A percentile compares a stretch with the other conserved stretches of the same genome.
Evolutionary conservation across 53 echinoderm and acorn worm species (phyloP).

Genomic region (Paracentrotus lividus): DNA sequence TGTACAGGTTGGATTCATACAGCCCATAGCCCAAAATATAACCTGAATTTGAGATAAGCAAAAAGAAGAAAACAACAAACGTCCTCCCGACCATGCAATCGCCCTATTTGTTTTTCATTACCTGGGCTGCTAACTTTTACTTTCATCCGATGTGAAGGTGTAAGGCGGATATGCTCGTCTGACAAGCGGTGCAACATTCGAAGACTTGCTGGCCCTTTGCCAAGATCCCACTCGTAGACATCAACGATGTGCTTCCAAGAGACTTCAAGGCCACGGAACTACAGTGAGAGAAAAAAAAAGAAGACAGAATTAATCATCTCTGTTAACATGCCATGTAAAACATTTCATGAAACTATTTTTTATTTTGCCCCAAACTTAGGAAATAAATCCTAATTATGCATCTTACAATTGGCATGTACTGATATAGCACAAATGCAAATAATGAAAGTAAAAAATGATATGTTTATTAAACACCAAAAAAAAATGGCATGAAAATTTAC

Average conservation of each 20-base stretch:
- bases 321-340: neutral
- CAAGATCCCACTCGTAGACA: slow-evolving; percentile 47
- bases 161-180: slow-evolving; percentile 5
- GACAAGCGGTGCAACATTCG: neutral
- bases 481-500: neutral
- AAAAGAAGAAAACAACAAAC: neutral
- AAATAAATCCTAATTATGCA: too few species aligned
- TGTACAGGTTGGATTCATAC: neutral
- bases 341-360: neutral
- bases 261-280: slow-evolving; percentile 21
- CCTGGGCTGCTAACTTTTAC: slow-evolving; percentile 54
- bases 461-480: neutral
- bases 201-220: neutral
- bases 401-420: too few species aligned
- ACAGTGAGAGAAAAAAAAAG: too few species aligned
- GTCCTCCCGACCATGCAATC: neutral
- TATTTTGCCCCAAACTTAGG: too few species aligned
- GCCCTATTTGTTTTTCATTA: too few species aligned
- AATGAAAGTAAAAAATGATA: neutral
- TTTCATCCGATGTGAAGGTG: slow-evolving; percentile 47
- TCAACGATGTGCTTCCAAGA: slow-evolving; percentile 1
- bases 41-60: neutral
- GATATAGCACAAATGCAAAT: neutral
- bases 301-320: too few species aligned
- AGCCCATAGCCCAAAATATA: neutral